These are phyloP conservation scores for Agonopterix arenella DNA, from an alignment of 2,888 invertebrate genomes.

Conservation along the genomic window DNA sequence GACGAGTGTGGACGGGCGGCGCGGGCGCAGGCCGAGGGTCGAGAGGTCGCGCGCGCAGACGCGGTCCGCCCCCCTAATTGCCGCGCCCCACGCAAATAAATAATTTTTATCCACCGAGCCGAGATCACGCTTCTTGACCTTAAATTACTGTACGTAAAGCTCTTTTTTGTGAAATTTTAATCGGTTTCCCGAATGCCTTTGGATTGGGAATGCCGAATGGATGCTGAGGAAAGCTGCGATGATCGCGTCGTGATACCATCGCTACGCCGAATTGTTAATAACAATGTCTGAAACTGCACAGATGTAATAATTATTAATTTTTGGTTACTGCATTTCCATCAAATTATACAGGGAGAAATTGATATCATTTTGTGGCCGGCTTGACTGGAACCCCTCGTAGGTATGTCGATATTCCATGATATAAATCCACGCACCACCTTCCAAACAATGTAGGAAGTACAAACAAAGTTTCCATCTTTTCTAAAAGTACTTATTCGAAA, in stretches of 20 bases:
- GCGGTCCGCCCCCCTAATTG: conserved; percentile 73
- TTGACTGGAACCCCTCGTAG: no score
- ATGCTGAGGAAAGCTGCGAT: conserved; percentile 27
- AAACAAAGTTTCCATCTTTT: no score
- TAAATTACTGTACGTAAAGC: conserved; percentile 60
- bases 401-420: no score
- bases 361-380: no score
- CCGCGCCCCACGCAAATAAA: conserved; percentile 74
- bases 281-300: conserved; percentile 37
- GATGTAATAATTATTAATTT: conserved; percentile 37
- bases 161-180: conserved; percentile 60
- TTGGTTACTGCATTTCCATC: no score
- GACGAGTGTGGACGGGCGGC: conserved; percentile 34
- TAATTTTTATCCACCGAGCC: conserved; percentile 66
- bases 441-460: no score
- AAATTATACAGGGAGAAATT: no score
- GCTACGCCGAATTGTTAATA: conserved; percentile 60
- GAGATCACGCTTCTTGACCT: conserved; percentile 68
- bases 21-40: conserved; percentile 39
- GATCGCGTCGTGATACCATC: conserved; percentile 48
- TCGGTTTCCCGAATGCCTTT: conserved; percentile 48
- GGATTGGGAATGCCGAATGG: conserved; percentile 28
- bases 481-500: no score
- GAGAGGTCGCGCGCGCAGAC: conserved; percentile 67
- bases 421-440: no score